A percentile compares a stretch with the other conserved stretches of the same genome.
Evolutionary conservation across 2,888 invertebrate genomes (phyloP).

Genomic region (Drosophila anomalata): DNA sequence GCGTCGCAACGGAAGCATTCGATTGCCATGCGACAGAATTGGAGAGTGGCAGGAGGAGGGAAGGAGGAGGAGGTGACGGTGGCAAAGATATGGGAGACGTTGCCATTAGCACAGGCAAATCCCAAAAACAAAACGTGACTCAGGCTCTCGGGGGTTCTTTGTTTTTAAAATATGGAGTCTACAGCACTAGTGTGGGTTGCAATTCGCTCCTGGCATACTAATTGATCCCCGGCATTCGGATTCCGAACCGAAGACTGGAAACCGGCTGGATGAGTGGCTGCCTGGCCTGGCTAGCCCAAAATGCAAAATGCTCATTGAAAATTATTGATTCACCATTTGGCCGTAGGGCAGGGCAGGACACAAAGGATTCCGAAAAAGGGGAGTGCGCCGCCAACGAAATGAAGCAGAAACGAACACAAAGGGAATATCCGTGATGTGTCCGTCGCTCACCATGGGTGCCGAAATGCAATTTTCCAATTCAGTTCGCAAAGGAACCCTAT

Average conservation of each 20-base stretch:
- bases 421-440: slow-evolving; percentile 25
- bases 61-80: slow-evolving; percentile 7
- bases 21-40: slow-evolving; percentile 49
- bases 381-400: slow-evolving; percentile 35
- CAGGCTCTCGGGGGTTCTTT: slow-evolving; percentile 21
- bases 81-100: slow-evolving; percentile 35
- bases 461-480: slow-evolving; percentile 39
- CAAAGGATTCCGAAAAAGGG: slow-evolving; percentile 5
- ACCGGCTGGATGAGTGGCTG: no score
- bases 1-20: slow-evolving; percentile 68
- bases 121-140: slow-evolving; percentile 51
- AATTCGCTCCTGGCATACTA: slow-evolving; percentile 62
- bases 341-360: slow-evolving; percentile 29
- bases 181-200: background rate
- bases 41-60: background rate
- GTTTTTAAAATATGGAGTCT: background rate
- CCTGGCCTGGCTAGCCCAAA: slow-evolving; percentile 15
- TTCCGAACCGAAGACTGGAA: background rate
- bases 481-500: background rate
- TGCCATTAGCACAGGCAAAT: slow-evolving; percentile 19
- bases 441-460: slow-evolving; percentile 23
- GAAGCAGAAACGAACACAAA: slow-evolving; percentile 55
- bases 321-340: slow-evolving; percentile 67
- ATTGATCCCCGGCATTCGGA: slow-evolving; percentile 47
- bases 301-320: slow-evolving; percentile 71